Base-by-base conservation (phyloP, 2,113 vertebrate genomes). In the Thamnophis sirtalis region DNA sequence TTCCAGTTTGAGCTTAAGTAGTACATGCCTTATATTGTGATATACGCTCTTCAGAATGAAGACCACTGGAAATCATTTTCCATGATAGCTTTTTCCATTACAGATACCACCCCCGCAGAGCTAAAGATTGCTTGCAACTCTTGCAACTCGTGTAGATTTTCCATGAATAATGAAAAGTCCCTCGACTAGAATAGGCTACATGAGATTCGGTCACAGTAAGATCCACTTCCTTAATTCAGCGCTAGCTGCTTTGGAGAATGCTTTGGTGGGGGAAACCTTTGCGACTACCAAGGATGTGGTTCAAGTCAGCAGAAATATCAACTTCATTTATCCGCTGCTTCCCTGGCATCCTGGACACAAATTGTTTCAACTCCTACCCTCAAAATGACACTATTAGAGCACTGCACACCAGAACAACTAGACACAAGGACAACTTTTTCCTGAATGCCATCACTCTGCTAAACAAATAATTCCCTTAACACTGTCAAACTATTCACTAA, bases 121-220 rank as follows among this genome's bases (percentile, higher is more conserved):
- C 33, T 8, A 38, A 93, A 93, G 94, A 95, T 13, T 94, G 92
- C 60, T 94, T 93, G 93, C 88, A 94, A 91, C 80, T 58, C 33
- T 90, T 85, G 63, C 87, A 43, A 43, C 43, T 43, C 88, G 56
- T 92, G 94, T 95, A 94, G 54, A 95, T 95, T 97, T 97, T 97
- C 95, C 96, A 85, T 93, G 63, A 56, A 80, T 94, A 93, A 95
- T 92, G 92, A 95, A 93, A 94, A 95, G 93, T 96, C 96, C 96
- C 88, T 95, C 97, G 96, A 97, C 95, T 95, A 91, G 90, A 95
- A 63, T 91, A 89, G 92, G 91, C 89, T 93, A 96, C 96, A 96
- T 92, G 95, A 85, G 60, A 87, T 43, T 95, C 58, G 17, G 56
- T 21, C 56, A 93, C 5, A 93, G 90, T 73, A 85, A 54, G 5